phyloP scores from a whole-genome alignment of 1,140 invertebrate genomes.

The Hormaphis cornu region DNA sequence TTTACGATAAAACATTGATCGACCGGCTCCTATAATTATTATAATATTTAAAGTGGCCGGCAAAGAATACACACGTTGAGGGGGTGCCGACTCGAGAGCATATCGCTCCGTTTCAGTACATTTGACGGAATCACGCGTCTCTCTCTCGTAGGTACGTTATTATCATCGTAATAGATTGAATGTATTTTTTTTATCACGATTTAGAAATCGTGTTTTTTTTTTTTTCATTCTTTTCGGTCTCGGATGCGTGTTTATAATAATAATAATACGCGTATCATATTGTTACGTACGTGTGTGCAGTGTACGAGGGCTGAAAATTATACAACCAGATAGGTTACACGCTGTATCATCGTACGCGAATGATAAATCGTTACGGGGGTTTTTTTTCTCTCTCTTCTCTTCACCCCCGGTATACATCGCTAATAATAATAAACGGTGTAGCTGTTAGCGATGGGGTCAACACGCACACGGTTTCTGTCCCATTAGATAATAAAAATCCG shows the following conservation, averaged over 20 bases:
- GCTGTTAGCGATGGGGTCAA: conserved; percentile 26
- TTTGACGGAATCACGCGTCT: too few species aligned
- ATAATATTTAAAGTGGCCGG: too few species aligned
- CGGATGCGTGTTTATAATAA: not conserved
- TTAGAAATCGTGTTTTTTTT: not conserved
- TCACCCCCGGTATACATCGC: conserved; percentile 1
- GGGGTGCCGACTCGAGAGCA: too few species aligned
- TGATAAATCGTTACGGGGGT: conserved; percentile 32
- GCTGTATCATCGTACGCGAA: not conserved
- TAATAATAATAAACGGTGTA: conserved; percentile 30
- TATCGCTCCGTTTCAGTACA: too few species aligned
- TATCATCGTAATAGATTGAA: too few species aligned
- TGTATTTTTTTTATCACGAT: not conserved
- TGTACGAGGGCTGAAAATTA: conserved; percentile 25
- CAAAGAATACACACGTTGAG: too few species aligned
- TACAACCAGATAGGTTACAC: not conserved
- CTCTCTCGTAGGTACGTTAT: too few species aligned
- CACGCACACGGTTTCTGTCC: conserved; percentile 27
- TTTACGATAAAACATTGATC: too few species aligned
- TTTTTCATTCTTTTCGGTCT: not conserved
- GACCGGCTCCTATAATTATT: too few species aligned
- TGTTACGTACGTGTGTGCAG: not conserved
- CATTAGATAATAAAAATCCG: conserved; percentile 23
- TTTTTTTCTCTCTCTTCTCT: conserved; percentile 9
- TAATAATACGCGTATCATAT: not conserved